Percentiles rank a stretch among this genome's conserved stretches.
Conservation (phyloP, 2,797 vertebrate genomes). For the Cichlasoma orientale region DNA sequence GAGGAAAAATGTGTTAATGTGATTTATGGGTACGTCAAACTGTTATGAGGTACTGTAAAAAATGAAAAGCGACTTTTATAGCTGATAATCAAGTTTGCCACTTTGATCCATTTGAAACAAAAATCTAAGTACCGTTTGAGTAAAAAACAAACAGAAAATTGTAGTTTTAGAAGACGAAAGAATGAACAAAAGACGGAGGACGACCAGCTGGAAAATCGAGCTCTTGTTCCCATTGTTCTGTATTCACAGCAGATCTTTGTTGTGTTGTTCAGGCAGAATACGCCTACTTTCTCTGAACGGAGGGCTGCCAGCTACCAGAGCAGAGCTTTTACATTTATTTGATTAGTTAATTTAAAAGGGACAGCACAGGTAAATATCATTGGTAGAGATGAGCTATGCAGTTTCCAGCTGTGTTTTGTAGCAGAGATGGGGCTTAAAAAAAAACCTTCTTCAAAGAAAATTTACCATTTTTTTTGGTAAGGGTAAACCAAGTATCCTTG, state of each 20-base stretch:
- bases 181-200: background rate
- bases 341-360: background rate
- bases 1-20: background rate
- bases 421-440: no score
- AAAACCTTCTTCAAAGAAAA: no score
- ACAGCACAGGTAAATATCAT: background rate
- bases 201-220: conserved; percentile 4
- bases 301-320: background rate
- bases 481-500: no score
- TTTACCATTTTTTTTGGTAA: no score
- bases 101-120: background rate
- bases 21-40: background rate
- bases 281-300: conserved; percentile 5
- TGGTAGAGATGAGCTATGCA: no score
- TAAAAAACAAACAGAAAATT: background rate
- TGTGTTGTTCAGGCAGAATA: conserved; percentile 26
- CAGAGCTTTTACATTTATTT: background rate
- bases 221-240: conserved; percentile 56
- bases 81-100: background rate
- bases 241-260: conserved; percentile 53
- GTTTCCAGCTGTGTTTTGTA: no score
- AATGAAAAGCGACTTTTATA: background rate
- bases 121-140: background rate
- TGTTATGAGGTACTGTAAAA: background rate
- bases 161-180: conserved; percentile 19